These are phyloP conservation scores for Micropoecilia bifurca DNA, from an alignment of 2,797 vertebrate genomes.

Conservation along the genomic window DNA sequence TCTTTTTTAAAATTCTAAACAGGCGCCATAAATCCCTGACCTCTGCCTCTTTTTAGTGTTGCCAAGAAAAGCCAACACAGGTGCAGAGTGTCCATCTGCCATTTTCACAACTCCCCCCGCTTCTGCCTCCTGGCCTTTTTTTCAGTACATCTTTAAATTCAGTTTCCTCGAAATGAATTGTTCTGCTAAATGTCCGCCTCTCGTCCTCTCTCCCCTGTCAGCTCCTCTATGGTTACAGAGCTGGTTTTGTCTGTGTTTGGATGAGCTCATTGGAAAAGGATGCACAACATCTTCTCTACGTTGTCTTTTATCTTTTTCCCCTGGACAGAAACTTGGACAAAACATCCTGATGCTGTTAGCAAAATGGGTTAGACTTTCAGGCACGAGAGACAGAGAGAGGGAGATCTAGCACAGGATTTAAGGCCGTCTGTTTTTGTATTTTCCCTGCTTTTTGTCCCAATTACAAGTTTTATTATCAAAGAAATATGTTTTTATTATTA, in stretches of 20 bases:
- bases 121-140: neutral
- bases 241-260: slow-evolving; percentile 42
- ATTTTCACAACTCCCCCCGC: slow-evolving; percentile 4
- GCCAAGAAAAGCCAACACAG: slow-evolving; percentile 24
- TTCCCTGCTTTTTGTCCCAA: neutral
- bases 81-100: slow-evolving; percentile 6
- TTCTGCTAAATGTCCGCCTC: slow-evolving; percentile 14
- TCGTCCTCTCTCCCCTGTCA: neutral
- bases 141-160: slow-evolving; percentile 13
- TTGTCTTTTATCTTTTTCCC: slow-evolving; percentile 27
- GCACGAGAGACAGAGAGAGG: neutral
- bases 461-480: neutral
- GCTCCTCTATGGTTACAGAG: slow-evolving; percentile 15
- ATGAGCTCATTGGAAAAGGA: slow-evolving; percentile 60
- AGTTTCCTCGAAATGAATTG: slow-evolving; percentile 27
- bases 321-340: slow-evolving; percentile 30
- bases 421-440: neutral
- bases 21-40: slow-evolving; percentile 8
- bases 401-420: neutral
- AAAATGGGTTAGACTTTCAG: slow-evolving; percentile 18
- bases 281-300: slow-evolving; percentile 18
- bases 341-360: neutral
- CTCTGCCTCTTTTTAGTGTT: neutral
- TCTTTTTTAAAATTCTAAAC: slow-evolving; percentile 9
- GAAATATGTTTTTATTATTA: neutral